A percentile compares a stretch with the other conserved stretches of the same genome.
phyloP scores from a whole-genome alignment of 2,113 vertebrate genomes.

The Stigmatopora nigra region DNA sequence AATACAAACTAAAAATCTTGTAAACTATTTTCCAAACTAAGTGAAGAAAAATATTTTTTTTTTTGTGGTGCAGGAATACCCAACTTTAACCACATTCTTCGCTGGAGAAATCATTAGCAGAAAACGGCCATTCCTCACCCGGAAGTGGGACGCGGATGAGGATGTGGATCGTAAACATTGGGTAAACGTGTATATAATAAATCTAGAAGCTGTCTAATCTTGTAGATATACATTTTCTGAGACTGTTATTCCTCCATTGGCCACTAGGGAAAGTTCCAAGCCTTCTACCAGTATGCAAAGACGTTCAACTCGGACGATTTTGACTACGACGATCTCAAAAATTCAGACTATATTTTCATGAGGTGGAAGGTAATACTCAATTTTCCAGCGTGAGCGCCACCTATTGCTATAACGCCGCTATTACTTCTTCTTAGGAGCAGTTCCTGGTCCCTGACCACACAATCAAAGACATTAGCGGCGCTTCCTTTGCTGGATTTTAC shows the following conservation, averaged over 20 bases:
- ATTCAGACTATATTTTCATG: constrained; percentile 98
- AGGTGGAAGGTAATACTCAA: constrained; percentile 87
- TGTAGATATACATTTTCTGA: not conserved
- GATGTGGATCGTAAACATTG: constrained; percentile 98
- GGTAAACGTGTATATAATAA: constrained; percentile 61
- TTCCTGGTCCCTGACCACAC: constrained; percentile 98
- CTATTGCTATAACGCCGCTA: not conserved
- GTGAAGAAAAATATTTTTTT: too few species aligned
- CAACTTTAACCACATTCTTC: constrained; percentile 96
- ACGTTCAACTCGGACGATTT: constrained; percentile 98
- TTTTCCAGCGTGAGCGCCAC: not conserved
- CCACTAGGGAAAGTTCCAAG: constrained; percentile 92
- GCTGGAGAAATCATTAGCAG: constrained; percentile 98
- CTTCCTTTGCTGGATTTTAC: constrained; percentile 98
- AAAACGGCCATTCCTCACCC: constrained; percentile 92
- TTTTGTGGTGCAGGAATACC: constrained; percentile 79
- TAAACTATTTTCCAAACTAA: not conserved
- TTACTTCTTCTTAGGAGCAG: constrained; percentile 77
- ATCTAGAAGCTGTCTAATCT: not conserved
- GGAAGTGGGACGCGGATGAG: constrained; percentile 98
- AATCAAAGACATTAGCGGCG: constrained; percentile 98
- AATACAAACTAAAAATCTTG: not conserved
- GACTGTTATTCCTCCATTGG: constrained; percentile 15
- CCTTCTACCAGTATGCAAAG: constrained; percentile 99
- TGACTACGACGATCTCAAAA: constrained; percentile 94